Base-by-base conservation (phyloP, 1,140 invertebrate genomes). In the Uloborus diversus region DNA sequence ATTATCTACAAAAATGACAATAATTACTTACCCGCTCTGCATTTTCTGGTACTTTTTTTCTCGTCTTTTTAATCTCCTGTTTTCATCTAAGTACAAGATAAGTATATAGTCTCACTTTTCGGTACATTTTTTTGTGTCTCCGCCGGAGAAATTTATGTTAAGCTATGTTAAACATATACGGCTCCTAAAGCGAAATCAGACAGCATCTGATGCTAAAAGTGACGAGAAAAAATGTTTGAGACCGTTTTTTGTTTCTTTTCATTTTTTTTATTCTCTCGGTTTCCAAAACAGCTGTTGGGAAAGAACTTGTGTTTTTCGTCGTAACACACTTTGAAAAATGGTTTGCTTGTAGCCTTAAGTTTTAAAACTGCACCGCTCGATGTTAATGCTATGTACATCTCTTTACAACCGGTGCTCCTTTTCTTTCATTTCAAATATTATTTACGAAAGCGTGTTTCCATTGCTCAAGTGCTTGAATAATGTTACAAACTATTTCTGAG, bases 1-100 rank as follows among this genome's bases (percentile, higher is more conserved):
- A 75, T 75, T 75, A 75, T 51, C 71, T 51, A 51, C 35, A 75
- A 75, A 68, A 64, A 75, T 75, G 71, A 78, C 73, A 78, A 78
- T 65, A 78, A 78, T 78, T 78, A 78, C 47, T 64, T 59, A 32
- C 73, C 23, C 42, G 59, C 51, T 78, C 69, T 61, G 32, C 17
- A 30, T 33, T 78, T 62, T 73, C 28, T 62, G 27, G 23, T 49
- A 30, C 32, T n/a, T 49, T 64, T 57, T 56, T 27, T 25, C 47
- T 32, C 7, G 14, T 27, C 28, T 51, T 17, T 75, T 75, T 75
- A 32, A 51, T 75, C 59, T 65, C 49, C 27, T 11, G 59, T 27
- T 37, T 57, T 30, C 25, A 51, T 49, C 42, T 78, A 78, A 64
- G 47, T 65, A 57, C 33, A 35, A 64, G 59, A 76, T 76, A 76